These are phyloP conservation scores for Setipinna tenuifilis DNA, from an alignment of 2,797 vertebrate genomes.

Conservation along the genomic window DNA sequence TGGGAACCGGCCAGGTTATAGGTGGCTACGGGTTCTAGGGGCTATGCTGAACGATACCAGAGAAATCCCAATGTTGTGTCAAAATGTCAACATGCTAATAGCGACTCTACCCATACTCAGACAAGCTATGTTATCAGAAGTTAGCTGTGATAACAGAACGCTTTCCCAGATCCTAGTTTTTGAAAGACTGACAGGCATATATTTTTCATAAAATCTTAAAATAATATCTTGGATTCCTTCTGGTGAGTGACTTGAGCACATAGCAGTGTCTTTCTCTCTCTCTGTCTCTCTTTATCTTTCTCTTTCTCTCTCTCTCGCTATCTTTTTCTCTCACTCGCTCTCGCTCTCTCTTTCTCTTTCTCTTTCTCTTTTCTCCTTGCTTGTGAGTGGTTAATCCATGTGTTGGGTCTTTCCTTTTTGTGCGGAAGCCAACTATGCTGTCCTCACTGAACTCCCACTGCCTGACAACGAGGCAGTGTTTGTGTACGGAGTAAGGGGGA, in stretches of 20 bases:
- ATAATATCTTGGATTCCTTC: background rate
- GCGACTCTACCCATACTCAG: background rate
- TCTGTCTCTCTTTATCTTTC: too few relatives aligned
- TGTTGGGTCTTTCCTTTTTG: slow-evolving; percentile 53
- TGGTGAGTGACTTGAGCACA: background rate
- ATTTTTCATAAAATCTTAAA: background rate
- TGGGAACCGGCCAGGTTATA: background rate
- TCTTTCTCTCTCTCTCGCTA: too few relatives aligned
- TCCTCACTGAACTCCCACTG: slow-evolving; percentile 47
- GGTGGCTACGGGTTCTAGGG: background rate
- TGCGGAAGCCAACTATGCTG: slow-evolving; percentile 45
- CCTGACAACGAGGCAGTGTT: slow-evolving; percentile 45
- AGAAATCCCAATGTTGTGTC: background rate
- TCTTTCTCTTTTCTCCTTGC: background rate
- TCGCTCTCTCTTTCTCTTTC: background rate
- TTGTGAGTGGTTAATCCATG: slow-evolving; percentile 45
- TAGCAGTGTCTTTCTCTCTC: background rate
- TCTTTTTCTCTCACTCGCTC: too few relatives aligned
- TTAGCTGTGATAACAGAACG: too few relatives aligned
- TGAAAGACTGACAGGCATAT: background rate
- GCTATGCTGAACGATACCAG: background rate
- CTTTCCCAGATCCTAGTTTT: background rate
- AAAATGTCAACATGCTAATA: background rate
- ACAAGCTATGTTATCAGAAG: background rate
- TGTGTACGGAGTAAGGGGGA: slow-evolving; percentile 39